These are phyloP conservation scores for Gallirallus australis DNA, from an alignment of 2,797 vertebrate species.

Conservation along the genomic window DNA sequence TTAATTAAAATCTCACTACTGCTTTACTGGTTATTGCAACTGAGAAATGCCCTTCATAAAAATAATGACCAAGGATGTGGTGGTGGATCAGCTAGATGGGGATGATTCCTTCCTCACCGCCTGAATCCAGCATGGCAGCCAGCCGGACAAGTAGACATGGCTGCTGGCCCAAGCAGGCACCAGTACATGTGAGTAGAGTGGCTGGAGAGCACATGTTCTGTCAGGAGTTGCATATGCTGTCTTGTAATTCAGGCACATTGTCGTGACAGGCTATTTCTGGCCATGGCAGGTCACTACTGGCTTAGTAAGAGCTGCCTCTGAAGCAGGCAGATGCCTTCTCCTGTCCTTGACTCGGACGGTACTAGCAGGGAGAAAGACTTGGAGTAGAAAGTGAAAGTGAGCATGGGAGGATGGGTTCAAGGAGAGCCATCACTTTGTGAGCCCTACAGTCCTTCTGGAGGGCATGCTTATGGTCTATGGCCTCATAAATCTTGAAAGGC, in stretches of 20 bases:
- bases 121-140: background rate
- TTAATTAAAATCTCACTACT: background rate
- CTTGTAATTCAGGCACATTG: background rate
- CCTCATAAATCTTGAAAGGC: background rate
- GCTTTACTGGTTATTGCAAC: background rate
- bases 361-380: background rate
- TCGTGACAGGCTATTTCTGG: background rate
- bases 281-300: accelerated
- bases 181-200: background rate
- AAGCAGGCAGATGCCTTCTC: background rate
- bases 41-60: background rate
- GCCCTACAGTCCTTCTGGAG: background rate
- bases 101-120: background rate
- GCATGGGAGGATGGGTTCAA: background rate
- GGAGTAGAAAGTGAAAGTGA: background rate
- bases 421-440: background rate
- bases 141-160: background rate
- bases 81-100: background rate
- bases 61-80: background rate
- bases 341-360: background rate
- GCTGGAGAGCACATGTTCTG: background rate
- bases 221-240: background rate
- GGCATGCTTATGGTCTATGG: background rate
- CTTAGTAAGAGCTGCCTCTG: background rate
- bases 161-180: background rate